These are phyloP conservation scores for Orthochromis indermauri DNA, from an alignment of 2,113 vertebrate species.

Conservation along the genomic window DNA sequence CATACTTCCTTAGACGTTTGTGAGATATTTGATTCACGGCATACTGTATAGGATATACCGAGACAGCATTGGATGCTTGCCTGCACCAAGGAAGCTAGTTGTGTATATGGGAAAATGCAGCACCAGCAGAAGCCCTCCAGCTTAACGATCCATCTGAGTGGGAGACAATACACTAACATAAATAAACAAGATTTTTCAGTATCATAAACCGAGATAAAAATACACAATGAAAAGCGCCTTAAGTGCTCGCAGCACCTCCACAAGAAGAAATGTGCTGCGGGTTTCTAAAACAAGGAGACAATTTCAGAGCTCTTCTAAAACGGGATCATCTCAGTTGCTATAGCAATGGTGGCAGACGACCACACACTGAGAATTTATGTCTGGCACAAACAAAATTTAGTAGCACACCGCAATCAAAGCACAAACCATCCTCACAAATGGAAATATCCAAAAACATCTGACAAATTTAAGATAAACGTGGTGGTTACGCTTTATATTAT, in stretches of 20 bases:
- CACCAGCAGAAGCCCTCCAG: neutral
- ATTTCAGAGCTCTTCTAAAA: constrained; percentile 33
- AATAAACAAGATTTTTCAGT: neutral
- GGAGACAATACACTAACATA: neutral
- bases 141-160: neutral
- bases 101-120: neutral
- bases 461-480: neutral
- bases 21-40: neutral
- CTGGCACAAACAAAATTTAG: constrained; percentile 22
- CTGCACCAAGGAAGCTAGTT: neutral
- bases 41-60: neutral
- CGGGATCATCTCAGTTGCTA: constrained; percentile 53
- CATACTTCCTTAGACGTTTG: neutral
- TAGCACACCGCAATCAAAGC: neutral
- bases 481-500: neutral
- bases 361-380: constrained; percentile 48
- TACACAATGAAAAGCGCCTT: neutral
- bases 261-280: neutral
- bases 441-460: neutral
- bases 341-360: constrained; percentile 54
- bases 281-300: constrained; percentile 36
- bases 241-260: neutral
- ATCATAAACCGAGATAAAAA: neutral
- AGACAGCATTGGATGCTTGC: neutral
- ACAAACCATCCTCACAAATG: neutral